Base-by-base conservation (phyloP, 2,888 invertebrate species). In the Glyphotaelius pellucidus region DNA sequence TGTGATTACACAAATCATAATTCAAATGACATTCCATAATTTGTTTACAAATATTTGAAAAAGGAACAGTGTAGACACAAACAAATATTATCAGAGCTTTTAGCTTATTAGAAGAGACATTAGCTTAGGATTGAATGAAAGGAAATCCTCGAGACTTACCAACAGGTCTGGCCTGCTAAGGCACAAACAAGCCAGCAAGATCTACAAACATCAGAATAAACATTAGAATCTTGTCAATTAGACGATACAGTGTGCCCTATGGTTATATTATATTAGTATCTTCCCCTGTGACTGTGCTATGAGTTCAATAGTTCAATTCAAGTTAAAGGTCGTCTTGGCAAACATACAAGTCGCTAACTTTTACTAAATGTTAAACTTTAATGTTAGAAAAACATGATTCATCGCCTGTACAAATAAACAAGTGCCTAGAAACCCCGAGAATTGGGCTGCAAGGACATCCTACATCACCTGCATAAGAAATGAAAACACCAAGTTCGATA, bases 111-210 rank as follows among this genome's bases (percentile, higher is more conserved):
- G 85, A 79, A 67, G 87, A 35, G 89, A 91, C 89, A 91, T 89
- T 80, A 91, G 89, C 80, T 67, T 67, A 90, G 90, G 87, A 80
- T 90, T 88, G 88, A 87, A 67, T 89, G 88, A 84, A 86, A 91
- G 89, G 85, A 90, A 52, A 80, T 95, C 95, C 95, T 95, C 67
- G 32, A 95, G 94, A 97, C 97, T 97, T 97, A 97, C 97, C 97
- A 97, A 96, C 96, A 97, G 96, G 96, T 97, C 97, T 97, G 97
- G 97, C 97, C 97, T 97, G 96, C 96, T 96, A 96, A 97, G 97
- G 97, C 97, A 97, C 97, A 97, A 97, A 97, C 97, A 97, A 97
- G 97, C 97, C 97, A 97, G 97, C 97, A 97, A 97, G 96, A 97
- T 97, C 97, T 97, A 97, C 96, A 97, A 94, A 97, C 96, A 96